Evolutionary conservation across 1,140 invertebrate genomes (phyloP).

Genomic region (Kradibia gibbosae): DNA sequence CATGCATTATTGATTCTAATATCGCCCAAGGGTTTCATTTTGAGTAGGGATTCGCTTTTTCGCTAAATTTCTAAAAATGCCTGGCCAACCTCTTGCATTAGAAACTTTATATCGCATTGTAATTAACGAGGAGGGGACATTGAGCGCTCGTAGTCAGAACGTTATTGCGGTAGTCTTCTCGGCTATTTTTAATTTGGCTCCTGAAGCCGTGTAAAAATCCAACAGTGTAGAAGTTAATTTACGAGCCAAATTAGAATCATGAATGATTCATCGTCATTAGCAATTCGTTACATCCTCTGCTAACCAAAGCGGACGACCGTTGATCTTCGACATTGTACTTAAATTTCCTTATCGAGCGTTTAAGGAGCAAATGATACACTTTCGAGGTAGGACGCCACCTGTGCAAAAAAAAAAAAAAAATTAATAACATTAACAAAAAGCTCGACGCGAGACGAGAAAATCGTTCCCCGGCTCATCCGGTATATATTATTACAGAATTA

Average conservation of each 20-base stretch:
- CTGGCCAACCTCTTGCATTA: too few relatives aligned
- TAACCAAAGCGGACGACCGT: not conserved
- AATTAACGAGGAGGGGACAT: too few relatives aligned
- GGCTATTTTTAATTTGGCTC: not conserved
- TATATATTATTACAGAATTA: not conserved
- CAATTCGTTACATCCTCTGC: not conserved
- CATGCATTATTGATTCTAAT: too few relatives aligned
- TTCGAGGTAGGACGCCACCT: too few relatives aligned
- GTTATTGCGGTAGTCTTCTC: too few relatives aligned
- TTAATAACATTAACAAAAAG: not conserved
- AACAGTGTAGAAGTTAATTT: not conserved
- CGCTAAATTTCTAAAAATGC: too few relatives aligned
- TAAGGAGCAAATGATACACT: not conserved
- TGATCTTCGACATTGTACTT: not conserved
- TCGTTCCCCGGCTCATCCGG: not conserved
- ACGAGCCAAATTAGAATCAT: not conserved
- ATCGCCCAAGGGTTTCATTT: too few relatives aligned
- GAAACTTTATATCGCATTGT: too few relatives aligned
- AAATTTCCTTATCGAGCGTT: not conserved
- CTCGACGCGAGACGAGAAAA: not conserved
- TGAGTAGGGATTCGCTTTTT: too few relatives aligned
- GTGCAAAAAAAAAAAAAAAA: too few relatives aligned
- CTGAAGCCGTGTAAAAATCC: not conserved
- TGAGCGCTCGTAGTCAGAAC: too few relatives aligned
- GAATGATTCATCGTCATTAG: conserved; percentile 16